These are phyloP conservation scores for Herpetotheres cachinnans DNA, from an alignment of 2,113 vertebrate genomes.

Conservation along the genomic window DNA sequence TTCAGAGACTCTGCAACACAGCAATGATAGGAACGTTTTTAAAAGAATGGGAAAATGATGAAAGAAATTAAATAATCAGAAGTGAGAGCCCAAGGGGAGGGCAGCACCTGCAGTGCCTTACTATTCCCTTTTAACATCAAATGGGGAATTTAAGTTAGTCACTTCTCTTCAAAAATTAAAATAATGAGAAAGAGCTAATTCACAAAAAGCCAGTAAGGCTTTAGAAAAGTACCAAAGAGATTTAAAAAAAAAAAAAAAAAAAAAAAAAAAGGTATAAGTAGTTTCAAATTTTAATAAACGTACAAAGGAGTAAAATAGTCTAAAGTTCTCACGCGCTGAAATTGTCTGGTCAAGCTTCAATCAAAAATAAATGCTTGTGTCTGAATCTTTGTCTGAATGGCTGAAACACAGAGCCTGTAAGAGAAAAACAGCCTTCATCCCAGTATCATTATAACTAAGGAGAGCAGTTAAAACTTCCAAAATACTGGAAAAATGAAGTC, in stretches of 20 bases:
- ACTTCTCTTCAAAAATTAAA: background rate
- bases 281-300: background rate
- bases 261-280: background rate
- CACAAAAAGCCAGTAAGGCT: background rate
- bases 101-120: background rate
- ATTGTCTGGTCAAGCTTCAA: background rate
- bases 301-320: background rate
- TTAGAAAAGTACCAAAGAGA: background rate
- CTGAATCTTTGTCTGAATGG: background rate
- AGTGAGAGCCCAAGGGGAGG: background rate
- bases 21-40: fast-evolving
- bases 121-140: background rate
- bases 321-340: background rate
- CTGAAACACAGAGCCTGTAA: background rate
- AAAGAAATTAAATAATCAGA: background rate
- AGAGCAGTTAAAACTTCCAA: background rate
- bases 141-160: background rate
- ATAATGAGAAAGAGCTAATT: background rate
- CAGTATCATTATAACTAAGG: background rate
- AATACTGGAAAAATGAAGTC: background rate
- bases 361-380: background rate
- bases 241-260: too few species aligned
- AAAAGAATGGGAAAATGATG: background rate
- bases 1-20: background rate
- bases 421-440: background rate